Evolutionary conservation across 30 jellyfish, hydroid and myxozoan species (phyloP), one percentile per base, ranked within the genome.

Genomic region (Aurelia sp.): DNA sequence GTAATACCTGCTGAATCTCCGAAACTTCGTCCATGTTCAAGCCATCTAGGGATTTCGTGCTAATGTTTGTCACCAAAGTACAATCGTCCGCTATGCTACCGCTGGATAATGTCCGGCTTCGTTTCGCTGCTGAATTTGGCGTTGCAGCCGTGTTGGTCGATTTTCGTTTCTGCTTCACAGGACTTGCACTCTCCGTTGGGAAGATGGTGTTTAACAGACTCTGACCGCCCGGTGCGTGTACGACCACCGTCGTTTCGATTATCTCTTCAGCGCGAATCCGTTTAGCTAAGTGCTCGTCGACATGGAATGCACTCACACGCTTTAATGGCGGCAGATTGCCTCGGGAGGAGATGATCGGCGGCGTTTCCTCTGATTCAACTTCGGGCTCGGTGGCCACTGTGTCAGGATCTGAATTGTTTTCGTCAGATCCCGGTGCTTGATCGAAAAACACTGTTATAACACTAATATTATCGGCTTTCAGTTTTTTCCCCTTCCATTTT

Each of bases 401-500:
- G 62, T 68, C 85, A 6, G 19, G 60, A 23, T 64, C 81, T 59
- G 80, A 40, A 50, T 23, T 27, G 11, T 27, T 17, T 23, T 79
- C 90, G 74, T 63, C 68, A 5, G 65, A 70, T 16, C 78, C 22
- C 23, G 87, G 87, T 50, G 76, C 89, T 18, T 92, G 86, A 50
- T 92, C 96, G 74, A 94, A 85, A 58, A 66, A 84, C 15, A 87
- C 93, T 11, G 89, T 97, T 0, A 94, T 72, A 3, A 97, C 96
- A 20, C 97, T 89, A 0, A 94, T 85, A 74, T 94, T 94, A 88
- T 94, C 99, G 15, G 97, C 96, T 33, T 95, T 91, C n/a, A 87
- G 64, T 17, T 90, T 86, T 69, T 80, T 89, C 41, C 76, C 76
- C 35, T 86, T 64, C 96, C 99, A 89, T 22, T 78, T 48, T 0